A percentile compares a stretch with the other conserved stretches of the same genome.
Evolutionary conservation across 2,888 invertebrate species (phyloP).

Genomic region (Lycia hirtaria): DNA sequence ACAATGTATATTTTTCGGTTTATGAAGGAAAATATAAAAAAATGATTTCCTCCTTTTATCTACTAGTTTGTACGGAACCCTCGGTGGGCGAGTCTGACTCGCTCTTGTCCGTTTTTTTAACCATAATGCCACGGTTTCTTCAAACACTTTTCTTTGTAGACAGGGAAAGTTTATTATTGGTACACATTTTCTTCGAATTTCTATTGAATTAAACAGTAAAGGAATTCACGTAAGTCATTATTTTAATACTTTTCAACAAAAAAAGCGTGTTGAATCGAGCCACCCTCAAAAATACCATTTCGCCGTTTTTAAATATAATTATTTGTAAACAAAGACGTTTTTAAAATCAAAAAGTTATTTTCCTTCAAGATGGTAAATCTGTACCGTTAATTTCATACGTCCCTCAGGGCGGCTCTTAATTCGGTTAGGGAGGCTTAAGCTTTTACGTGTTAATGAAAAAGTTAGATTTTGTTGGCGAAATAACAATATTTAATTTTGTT

Average conservation of each 20-base stretch:
- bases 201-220: too few species aligned
- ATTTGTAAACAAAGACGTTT: constrained; percentile 35
- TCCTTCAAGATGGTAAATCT: constrained; percentile 55
- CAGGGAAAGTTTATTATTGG: too few species aligned
- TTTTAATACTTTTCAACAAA: not conserved
- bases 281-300: constrained; percentile 1
- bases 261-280: not conserved
- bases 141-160: too few species aligned
- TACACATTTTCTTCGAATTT: too few species aligned
- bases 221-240: too few species aligned
- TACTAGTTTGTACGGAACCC: too few species aligned
- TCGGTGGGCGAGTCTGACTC: too few species aligned
- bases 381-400: constrained; percentile 62
- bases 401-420: constrained; percentile 63
- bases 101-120: too few species aligned
- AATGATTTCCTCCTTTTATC: too few species aligned
- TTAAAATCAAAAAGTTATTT: constrained; percentile 41
- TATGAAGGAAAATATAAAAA: too few species aligned
- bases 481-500: constrained; percentile 56
- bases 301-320: constrained; percentile 25
- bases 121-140: too few species aligned
- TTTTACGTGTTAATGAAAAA: constrained; percentile 65
- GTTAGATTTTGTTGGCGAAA: constrained; percentile 58
- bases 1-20: too few species aligned
- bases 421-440: constrained; percentile 60